Conservation (phyloP, 2,797 vertebrate genomes). For the Kryptolebias ocellatus region DNA sequence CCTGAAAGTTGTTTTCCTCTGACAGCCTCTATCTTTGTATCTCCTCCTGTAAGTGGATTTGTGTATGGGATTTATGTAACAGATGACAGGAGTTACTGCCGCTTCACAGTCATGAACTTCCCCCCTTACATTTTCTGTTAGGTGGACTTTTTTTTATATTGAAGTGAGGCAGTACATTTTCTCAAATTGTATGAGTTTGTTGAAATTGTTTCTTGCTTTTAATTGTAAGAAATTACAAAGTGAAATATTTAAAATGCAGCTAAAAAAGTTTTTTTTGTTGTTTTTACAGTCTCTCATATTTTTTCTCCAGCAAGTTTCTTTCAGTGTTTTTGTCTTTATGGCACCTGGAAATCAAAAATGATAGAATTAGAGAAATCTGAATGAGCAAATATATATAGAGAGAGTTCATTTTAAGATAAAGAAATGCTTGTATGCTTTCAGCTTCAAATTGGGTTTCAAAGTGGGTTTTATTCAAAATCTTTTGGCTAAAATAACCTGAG, state of each 20-base stretch:
- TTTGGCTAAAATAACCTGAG: constrained; percentile 28
- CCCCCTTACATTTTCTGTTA: constrained; percentile 30
- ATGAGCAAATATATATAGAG: neutral
- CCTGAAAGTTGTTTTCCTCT: constrained; percentile 52
- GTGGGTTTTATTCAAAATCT: constrained; percentile 14
- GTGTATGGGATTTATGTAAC: constrained; percentile 39
- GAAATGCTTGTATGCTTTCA: constrained; percentile 25
- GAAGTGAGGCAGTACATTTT: too few species aligned
- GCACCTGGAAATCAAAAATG: constrained; percentile 12
- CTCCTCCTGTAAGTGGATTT: constrained; percentile 57
- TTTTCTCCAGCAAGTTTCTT: neutral
- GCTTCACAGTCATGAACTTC: constrained; percentile 26
- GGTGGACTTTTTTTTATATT: constrained; percentile 7
- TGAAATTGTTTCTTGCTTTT: neutral
- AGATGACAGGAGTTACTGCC: constrained; percentile 17
- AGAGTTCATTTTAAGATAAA: constrained; percentile 23
- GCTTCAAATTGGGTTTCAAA: constrained; percentile 25
- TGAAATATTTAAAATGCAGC: too few species aligned
- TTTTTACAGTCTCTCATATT: too few species aligned
- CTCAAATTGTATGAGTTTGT: too few species aligned
- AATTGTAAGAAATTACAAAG: too few species aligned
- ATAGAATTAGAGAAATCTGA: neutral
- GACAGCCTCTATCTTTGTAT: constrained; percentile 45
- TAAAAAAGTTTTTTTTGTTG: neutral
- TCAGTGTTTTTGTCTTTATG: constrained; percentile 14